These are phyloP conservation scores for Colinus virginianus DNA, from an alignment of 2,113 vertebrate genomes.

Conservation along the genomic window DNA sequence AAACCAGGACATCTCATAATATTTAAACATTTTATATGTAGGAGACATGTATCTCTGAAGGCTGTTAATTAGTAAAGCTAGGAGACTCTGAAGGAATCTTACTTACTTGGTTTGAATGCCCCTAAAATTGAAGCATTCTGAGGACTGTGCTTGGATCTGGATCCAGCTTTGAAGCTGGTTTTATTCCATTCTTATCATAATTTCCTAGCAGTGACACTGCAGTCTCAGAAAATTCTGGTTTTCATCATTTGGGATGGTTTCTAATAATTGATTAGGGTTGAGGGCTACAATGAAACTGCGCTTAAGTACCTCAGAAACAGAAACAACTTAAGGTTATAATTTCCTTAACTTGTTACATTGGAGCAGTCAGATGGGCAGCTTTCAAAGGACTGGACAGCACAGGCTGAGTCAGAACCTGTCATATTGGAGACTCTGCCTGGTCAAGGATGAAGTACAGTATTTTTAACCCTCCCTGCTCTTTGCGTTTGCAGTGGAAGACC, in stretches of 20 bases:
- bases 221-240: background rate
- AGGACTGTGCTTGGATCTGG: background rate
- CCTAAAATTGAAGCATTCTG: background rate
- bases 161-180: background rate
- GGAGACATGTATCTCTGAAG: slow-evolving; percentile 63
- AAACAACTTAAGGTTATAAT: background rate
- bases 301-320: background rate
- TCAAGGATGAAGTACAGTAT: background rate
- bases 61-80: slow-evolving; percentile 45
- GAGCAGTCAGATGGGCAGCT: background rate
- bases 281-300: background rate
- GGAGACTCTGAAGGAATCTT: background rate
- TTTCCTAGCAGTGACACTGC: background rate
- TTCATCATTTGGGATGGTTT: slow-evolving; percentile 3
- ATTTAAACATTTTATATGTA: slow-evolving; percentile 58
- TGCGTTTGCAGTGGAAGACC: background rate
- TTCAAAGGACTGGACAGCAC: background rate
- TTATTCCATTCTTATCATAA: background rate
- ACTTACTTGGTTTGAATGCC: background rate
- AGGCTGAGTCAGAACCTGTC: background rate
- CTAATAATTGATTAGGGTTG: background rate
- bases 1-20: slow-evolving; percentile 54
- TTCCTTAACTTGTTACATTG: background rate
- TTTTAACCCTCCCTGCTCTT: background rate
- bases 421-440: background rate